Base-by-base conservation (phyloP, 2,888 invertebrate genomes). In the Cantharis flavilabris region DNA sequence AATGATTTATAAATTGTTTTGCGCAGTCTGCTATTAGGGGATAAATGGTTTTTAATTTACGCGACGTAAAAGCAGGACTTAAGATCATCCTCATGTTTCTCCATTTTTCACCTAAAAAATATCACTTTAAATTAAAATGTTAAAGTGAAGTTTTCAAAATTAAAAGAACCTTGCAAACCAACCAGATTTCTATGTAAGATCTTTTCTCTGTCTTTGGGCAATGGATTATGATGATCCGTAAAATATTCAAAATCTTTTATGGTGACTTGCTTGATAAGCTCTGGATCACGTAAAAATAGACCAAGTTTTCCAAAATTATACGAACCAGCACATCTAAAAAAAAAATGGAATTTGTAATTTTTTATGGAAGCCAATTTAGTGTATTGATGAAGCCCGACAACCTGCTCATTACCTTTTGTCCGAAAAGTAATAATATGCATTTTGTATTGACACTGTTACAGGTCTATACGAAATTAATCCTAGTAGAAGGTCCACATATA, bases 11-110 rank as follows among this genome's bases (percentile, higher is more conserved):
- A 49, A 80, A 82, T 65, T 82, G 80, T 72, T 73, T 78, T 73
- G 82, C 81, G 72, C 87, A 88, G 49, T 88, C 84, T 33, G 85
- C 84, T 77, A 89, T 87, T 63, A 89, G 80, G 30, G 85, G 83
- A 76, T 89, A 89, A 86, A 89, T 89, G 49, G 85, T 83, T 72
- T 87, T 86, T 89, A 90, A 89, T 84, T 90, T 90, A 79, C 87
- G 88, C 71, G 89, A 87, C 0, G 90, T 90, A 74, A 90, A 90
- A 0, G 87, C 86, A 3, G 89, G 89, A 82, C 88, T 89, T 28
- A 90, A 74, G 0, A 88, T 88, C 26, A 87, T 85, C 3, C 90
- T 84, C 89, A 89, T 89, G 16, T 89, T 79, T 30, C 82, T 80
- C 87, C 87, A 87, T 79, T 83, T 80, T 13, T 74, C 49, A 3